Percentiles rank a stretch among this genome's conserved stretches.
Conservation (phyloP, 2,797 vertebrate genomes). For the Melanotaenia nigrans region DNA sequence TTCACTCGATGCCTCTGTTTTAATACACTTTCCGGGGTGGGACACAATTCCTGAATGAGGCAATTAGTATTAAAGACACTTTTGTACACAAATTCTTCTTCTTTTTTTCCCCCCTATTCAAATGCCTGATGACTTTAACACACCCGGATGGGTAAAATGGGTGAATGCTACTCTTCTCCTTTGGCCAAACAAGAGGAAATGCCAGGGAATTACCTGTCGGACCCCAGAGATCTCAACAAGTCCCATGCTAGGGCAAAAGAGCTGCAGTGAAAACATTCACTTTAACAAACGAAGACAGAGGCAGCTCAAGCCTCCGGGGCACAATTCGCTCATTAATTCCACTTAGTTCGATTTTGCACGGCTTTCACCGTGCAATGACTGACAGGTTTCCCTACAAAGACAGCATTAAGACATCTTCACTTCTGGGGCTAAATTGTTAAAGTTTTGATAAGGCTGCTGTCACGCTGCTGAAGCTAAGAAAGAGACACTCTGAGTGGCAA, state of each 20-base stretch:
- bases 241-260: slow-evolving; percentile 47
- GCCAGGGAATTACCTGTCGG: slow-evolving; percentile 78
- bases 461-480: slow-evolving; percentile 49
- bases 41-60: slow-evolving; percentile 72
- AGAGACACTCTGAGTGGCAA: slow-evolving; percentile 40
- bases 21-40: slow-evolving; percentile 65
- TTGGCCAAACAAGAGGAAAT: slow-evolving; percentile 74
- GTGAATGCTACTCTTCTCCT: slow-evolving; percentile 39
- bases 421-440: slow-evolving; percentile 35
- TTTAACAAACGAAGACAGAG: slow-evolving; percentile 70
- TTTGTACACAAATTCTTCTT: slow-evolving; percentile 32
- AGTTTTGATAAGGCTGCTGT: slow-evolving; percentile 58
- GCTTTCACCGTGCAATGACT: slow-evolving; percentile 63
- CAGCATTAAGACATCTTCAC: slow-evolving; percentile 75
- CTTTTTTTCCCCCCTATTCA: slow-evolving; percentile 6
- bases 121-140: slow-evolving; percentile 74
- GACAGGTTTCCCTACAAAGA: slow-evolving; percentile 68
- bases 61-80: slow-evolving; percentile 63
- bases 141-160: slow-evolving; percentile 61
- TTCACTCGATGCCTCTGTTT: slow-evolving; percentile 34
- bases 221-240: slow-evolving; percentile 64
- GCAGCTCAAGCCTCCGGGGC: slow-evolving; percentile 59
- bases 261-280: slow-evolving; percentile 65
- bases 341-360: slow-evolving; percentile 75
- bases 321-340: slow-evolving; percentile 78